Evolutionary conservation across 1,140 invertebrate genomes (phyloP), one percentile per base, ranked within the genome.

Genomic region (Caenorhabditis inopinata): DNA sequence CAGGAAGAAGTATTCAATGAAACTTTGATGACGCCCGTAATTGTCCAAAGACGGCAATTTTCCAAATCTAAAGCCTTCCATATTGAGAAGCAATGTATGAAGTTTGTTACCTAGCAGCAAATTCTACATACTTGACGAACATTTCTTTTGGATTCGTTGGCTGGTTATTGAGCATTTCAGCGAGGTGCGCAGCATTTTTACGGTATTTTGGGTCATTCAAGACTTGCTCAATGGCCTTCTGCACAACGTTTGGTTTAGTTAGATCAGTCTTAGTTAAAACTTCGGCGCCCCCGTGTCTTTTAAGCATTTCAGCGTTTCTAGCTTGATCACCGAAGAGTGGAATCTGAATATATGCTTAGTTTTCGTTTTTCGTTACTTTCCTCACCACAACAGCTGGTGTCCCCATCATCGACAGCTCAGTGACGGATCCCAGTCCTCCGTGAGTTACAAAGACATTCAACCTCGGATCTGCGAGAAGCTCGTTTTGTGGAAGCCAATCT

Each of bases 361-460:
- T 25, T 6, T 4, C 0, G n/a, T 51, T 4, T 25, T 16, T 5
- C 7, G 11, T 0, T 16, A 25, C 1, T 92, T 93, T 85, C 93
- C 93, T 93, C n/a, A 68, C 62, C 29, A 79, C 38, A 74, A 74
- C 51, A n/a, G 46, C 78, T 74, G 45, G 47, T 16, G 45, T 29
- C 27, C 42, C 74, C 74, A 48, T 75, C 74, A 49, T 49, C 7
- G 45, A 47, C 2, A 75, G 14, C 86, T 95, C 94, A 85, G 92
- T 93, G 89, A 93, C 92, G 80, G 93, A 93, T 51, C 94, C 90
- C 2, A 94, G 88, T 16, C 94, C 94, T 3, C 93, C 93, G 87
- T 95, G 94, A 0, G 93, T 94, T 0, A 94, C 91, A 85, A 94
- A 94, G 0, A 68, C 35, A 29, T 42, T 32, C 18, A 76, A 53